These are phyloP conservation scores for Phenacoccus solenopsis DNA, from an alignment of 1,140 invertebrate genomes.

Conservation along the genomic window DNA sequence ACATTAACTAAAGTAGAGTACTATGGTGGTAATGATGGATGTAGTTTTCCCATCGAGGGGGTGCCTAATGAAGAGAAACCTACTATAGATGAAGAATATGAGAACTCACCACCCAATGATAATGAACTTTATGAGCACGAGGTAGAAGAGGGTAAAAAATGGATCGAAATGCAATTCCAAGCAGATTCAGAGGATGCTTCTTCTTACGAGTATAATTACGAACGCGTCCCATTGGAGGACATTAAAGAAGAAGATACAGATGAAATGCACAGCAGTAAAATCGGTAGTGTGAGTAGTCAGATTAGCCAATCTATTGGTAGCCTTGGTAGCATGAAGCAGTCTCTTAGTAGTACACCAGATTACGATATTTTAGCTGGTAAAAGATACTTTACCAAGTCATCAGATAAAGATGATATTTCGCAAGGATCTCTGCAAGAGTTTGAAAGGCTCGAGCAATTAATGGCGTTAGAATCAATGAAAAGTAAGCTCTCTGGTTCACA, in stretches of 20 bases:
- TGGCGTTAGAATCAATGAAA: conserved; percentile 48
- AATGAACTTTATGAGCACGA: conserved; percentile 37
- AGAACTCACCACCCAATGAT: conserved; percentile 29
- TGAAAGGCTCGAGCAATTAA: conserved; percentile 72
- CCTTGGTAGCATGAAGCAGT: conserved; percentile 59
- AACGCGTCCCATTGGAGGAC: conserved; percentile 68
- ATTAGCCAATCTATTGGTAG: conserved; percentile 60
- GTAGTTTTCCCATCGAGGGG: conserved; percentile 50
- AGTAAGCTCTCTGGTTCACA: conserved; percentile 50
- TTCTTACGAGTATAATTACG: conserved; percentile 52
- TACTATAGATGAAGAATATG: conserved; percentile 24
- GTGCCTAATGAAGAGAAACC: conserved; percentile 40
- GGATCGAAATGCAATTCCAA: conserved; percentile 77
- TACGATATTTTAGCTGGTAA: conserved; percentile 67
- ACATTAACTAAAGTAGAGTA: conserved; percentile 41
- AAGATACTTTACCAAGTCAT: conserved; percentile 59
- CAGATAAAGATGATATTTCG: conserved; percentile 81
- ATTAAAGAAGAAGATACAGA: conserved; percentile 84
- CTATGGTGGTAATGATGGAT: conserved; percentile 35
- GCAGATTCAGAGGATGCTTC: conserved; percentile 48
- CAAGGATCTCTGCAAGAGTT: conserved; percentile 88
- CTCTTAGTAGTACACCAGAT: conserved; percentile 66
- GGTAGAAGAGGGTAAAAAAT: conserved; percentile 65
- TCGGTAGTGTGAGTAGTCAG: conserved; percentile 65
- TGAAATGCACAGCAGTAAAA: conserved; percentile 62